Base-by-base conservation (phyloP, 2,113 vertebrate species). In the Daboia siamensis region DNA sequence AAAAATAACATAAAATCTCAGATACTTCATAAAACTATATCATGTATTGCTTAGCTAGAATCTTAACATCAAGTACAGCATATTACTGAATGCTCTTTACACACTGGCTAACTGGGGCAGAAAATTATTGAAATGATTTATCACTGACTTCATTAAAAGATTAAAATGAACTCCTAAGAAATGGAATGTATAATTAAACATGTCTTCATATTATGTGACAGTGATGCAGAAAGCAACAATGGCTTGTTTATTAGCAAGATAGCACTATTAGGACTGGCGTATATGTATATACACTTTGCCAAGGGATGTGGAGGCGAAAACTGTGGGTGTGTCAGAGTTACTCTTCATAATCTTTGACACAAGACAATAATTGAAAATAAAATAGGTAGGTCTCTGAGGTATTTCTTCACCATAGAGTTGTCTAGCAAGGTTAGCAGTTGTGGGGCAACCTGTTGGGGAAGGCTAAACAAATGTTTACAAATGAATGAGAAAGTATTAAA, bases 401-500 rank as follows among this genome's bases (percentile, higher is more conserved):
- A 33, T 80, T 80, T 80, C 74, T 44, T 80, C 17, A 80, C 33
- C 17, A 44, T 80, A 44, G 6, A 80, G 33, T 80, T 21, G 7
- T 44, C 33, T 39, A 80, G 17, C 74, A 80, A 80, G 23, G 29
- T 56, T 48, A 87, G 39, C 6, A 54, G 54, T 46, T 33, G 10
- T 52, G 51, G 29, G 17, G 48, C 6, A 29, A n/a, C 11, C 13
- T 52, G 24, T 23, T 57, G 15, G 17, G 39, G 24, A 74, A 20
- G 26, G 17, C 90, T 52, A 13, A 33, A 64, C 56, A 57, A 87
- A 84, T 56, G 5, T 80, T 88, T 88, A 88, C n/a, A 87, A 87
- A 92, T 52, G 56, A 91, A 91, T 92, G 59, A 80, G 52, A 39
- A 92, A 84, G 17, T 90, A 51, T 57, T 86, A 39, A 85, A 61